phyloP scores from a whole-genome alignment of 2,888 invertebrate species.

The Litoditis marina region DNA sequence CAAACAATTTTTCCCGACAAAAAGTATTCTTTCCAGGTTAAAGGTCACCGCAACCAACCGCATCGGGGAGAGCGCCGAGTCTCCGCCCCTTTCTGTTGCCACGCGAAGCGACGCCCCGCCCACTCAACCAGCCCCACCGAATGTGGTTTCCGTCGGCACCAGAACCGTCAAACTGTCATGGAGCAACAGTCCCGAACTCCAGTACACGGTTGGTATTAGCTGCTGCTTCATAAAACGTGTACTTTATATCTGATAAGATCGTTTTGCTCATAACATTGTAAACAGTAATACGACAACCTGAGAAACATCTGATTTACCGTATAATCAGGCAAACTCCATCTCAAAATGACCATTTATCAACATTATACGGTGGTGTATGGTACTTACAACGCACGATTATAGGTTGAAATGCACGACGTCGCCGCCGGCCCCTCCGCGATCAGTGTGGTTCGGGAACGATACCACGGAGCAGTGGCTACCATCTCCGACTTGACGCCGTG shows the following conservation, averaged over 20 bases:
- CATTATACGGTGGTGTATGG: no score
- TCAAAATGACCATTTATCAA: no score
- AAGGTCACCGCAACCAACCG: constrained; percentile 29
- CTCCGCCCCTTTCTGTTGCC: background rate
- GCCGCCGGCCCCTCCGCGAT: background rate
- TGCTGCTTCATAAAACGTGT: no score
- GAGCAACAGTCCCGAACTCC: constrained; percentile 22
- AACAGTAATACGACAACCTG: no score
- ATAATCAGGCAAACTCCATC: no score
- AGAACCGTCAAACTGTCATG: constrained; percentile 27
- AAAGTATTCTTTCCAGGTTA: constrained; percentile 8
- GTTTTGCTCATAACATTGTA: no score
- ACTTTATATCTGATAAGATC: no score
- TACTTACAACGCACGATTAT: no score
- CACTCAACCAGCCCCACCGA: constrained; percentile 7
- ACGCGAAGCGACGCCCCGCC: constrained; percentile 17
- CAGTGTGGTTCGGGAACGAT: constrained; percentile 11
- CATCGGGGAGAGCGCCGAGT: constrained; percentile 28
- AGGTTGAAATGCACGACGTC: constrained; percentile 16
- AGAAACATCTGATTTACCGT: no score
- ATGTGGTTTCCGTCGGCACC: constrained; percentile 1
- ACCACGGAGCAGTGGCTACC: background rate
- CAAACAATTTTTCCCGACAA: background rate
- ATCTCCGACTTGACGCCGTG: constrained; percentile 18
- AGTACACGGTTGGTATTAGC: no score